Conservation (phyloP, 2,113 vertebrate species). For the Bos indicus region DNA sequence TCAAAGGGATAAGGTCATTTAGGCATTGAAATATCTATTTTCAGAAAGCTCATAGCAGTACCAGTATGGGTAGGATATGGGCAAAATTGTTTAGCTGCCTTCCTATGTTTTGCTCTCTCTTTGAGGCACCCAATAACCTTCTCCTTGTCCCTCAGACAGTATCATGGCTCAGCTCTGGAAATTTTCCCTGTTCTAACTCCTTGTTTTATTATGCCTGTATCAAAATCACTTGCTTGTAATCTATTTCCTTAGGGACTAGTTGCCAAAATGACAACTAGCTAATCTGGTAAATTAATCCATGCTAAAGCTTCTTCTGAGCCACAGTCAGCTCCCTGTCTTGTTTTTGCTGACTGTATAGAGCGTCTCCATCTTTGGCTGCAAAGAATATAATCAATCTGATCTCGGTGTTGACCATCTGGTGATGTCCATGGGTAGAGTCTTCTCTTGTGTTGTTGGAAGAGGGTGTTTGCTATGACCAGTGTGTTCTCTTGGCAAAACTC, state of each 20-base stretch:
- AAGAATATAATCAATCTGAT: no score
- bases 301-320: not conserved
- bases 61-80: not conserved
- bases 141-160: not conserved
- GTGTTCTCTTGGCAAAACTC: no score
- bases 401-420: no score
- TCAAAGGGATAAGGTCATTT: not conserved
- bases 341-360: no score
- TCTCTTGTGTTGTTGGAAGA: no score
- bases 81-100: not conserved
- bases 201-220: not conserved
- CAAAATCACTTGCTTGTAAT: not conserved
- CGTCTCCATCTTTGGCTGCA: no score
- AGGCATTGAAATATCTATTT: not conserved
- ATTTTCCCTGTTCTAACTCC: not conserved
- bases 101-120: not conserved
- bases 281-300: not conserved
- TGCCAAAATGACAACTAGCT: not conserved
- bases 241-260: not conserved
- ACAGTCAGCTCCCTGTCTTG: no score
- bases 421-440: no score
- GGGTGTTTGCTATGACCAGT: no score
- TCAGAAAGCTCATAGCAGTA: not conserved
- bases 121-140: not conserved
- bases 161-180: not conserved